These are phyloP conservation scores for Ptilonorhynchus violaceus DNA, from an alignment of 2,113 vertebrate genomes.

Conservation along the genomic window DNA sequence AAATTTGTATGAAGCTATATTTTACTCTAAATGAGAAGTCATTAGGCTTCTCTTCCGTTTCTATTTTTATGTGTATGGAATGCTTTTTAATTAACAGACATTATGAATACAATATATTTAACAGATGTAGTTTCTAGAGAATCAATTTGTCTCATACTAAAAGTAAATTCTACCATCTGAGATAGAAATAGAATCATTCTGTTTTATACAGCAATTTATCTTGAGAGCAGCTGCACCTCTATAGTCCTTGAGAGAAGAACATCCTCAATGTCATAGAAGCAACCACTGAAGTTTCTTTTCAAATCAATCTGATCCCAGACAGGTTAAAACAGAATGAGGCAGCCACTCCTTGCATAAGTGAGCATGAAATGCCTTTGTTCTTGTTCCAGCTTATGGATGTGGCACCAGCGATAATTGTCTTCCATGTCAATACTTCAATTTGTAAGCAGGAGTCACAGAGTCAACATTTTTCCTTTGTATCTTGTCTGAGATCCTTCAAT, in stretches of 20 bases:
- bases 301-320: not conserved
- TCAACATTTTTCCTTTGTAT: not conserved
- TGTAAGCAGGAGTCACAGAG: not conserved
- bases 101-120: constrained; percentile 18
- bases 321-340: not conserved
- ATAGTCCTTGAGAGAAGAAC: not conserved
- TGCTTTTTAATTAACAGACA: constrained; percentile 20
- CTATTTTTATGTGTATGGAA: constrained; percentile 11
- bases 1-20: not conserved
- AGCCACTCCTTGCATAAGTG: not conserved
- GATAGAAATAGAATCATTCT: not conserved
- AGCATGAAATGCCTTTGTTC: not conserved
- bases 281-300: not conserved
- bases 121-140: not conserved
- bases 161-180: constrained; percentile 3
- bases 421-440: not conserved
- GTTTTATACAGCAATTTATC: not conserved
- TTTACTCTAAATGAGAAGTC: not conserved
- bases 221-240: not conserved
- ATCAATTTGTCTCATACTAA: not conserved
- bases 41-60: not conserved
- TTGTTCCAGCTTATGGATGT: not conserved
- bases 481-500: not conserved
- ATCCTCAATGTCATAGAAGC: not conserved
- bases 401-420: not conserved